Evolutionary conservation across 1,140 invertebrate genomes (phyloP), one percentile per base, ranked within the genome.

Genomic region (Drosophila persimilis): DNA sequence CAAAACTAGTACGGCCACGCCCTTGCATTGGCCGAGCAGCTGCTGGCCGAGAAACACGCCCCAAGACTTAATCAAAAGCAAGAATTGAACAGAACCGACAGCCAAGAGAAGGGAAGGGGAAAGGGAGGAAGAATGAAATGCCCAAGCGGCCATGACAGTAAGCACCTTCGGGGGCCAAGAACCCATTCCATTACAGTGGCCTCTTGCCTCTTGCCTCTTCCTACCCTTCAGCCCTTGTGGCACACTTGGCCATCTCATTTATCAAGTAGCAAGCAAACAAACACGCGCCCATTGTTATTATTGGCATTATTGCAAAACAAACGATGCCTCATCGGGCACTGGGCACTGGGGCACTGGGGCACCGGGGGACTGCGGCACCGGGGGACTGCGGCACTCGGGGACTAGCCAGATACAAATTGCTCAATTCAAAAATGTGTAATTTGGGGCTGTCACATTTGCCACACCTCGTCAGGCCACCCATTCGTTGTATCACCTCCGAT

Each of bases 231-330:
- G n/a, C 50, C 52, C 61, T 20, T 24, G 6, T 48, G 29, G 39
- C 59, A 56, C 60, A 58, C 54, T 69, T 59, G 70, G 70, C 53
- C 72, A 57, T 73, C 66, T 84, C 80, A 84, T 84, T 84, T 84
- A 84, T 84, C 80, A 84, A 85, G 65, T 76, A 72, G 80, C 72
- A 57, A 73, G 53, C 72, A 79, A 79, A 76, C 80, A 84, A 67
- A 76, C 60, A 60, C 72, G 80, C 72, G 63, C 65, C 72, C 80
- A 79, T 85, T 80, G 59, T 79, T 85, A 80, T 84, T 84, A 84
- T 84, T 84, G 80, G 59, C 62, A 84, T 79, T 84, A 84, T 80
- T 84, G 80, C 67, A 46, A 66, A 62, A 76, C 70, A 73, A 80
- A 55, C 71, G 80, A 53, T 55, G 41, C 43, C 41, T 13, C 51